Evolutionary conservation across 1,140 invertebrate species (phyloP), one percentile per base, ranked within the genome.

Genomic region (Magallana gigas): DNA sequence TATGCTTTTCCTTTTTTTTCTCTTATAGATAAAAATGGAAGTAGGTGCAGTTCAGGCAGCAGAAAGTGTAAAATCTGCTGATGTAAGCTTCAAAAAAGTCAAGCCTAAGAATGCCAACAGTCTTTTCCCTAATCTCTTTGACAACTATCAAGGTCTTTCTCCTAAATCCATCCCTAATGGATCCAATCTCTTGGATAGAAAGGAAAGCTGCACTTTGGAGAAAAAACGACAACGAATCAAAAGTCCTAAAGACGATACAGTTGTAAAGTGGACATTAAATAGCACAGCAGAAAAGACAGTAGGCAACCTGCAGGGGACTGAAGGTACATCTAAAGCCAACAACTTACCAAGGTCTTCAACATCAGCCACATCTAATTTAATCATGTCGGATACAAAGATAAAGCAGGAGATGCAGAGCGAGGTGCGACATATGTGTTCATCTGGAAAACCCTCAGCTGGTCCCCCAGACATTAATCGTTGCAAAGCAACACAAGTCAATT

Each of bases 171-270:
- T 11, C 12, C 8, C 23, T 12, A 76, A 0, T 9, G 68, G 23
- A 23, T 36, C 23, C 23, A 76, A 12, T 76, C 23, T 23, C 8
- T 12, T 9, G 14, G 18, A 29, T 3, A 76, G 12, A 0, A 76
- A 2, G 11, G 12, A 23, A 12, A 76, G 36, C 9, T 18, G 11
- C 23, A 11, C 11, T 23, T 29, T 76, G 12, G 68, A 76, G 23
- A 76, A 76, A 29, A 76, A 76, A 29, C 68, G 68, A 4, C 68
- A 76, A 76, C 23, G 68, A 76, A 29, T 76, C 23, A 76, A 36
- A 76, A 76, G 68, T 29, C 68, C 68, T 29, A 36, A 29, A 76
- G 68, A 76, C 12, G 68, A 23, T 76, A 0, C 68, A 76, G 23
- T 29, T 29, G 23, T 76, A 12, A 76, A 76, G 36, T 23, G 23